A percentile compares a stretch with the other conserved stretches of the same genome.
These are phyloP conservation scores for Linepithema humile DNA, from an alignment of 1,140 invertebrate species.

Conservation along the genomic window DNA sequence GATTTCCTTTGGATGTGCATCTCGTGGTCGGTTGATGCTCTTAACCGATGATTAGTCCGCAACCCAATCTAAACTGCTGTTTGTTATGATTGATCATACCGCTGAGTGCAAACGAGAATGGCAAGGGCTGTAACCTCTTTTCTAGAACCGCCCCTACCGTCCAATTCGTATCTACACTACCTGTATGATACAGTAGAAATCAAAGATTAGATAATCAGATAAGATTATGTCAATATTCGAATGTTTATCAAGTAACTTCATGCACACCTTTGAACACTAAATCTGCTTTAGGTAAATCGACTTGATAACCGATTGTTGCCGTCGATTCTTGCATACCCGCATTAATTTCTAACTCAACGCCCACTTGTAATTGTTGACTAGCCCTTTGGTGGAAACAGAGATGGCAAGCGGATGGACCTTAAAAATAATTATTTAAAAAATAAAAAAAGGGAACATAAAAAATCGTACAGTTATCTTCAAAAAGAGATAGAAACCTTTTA, in stretches of 20 bases:
- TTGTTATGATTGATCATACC: slow-evolving; percentile 96
- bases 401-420: slow-evolving; percentile 92
- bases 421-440: slow-evolving; percentile 81
- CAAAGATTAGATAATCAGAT: neutral
- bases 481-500: no score
- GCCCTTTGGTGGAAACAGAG: slow-evolving; percentile 98
- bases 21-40: slow-evolving; percentile 29
- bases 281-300: slow-evolving; percentile 98
- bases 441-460: no score
- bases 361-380: slow-evolving; percentile 94
- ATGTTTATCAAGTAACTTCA: neutral
- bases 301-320: slow-evolving; percentile 97
- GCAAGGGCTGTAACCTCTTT: slow-evolving; percentile 96
- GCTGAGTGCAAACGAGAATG: slow-evolving; percentile 96
- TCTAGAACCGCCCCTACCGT: slow-evolving; percentile 96
- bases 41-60: slow-evolving; percentile 94
- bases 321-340: slow-evolving; percentile 94
- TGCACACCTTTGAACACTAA: slow-evolving; percentile 94
- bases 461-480: no score
- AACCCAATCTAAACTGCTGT: slow-evolving; percentile 94
- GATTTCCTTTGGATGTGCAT: slow-evolving; percentile 43
- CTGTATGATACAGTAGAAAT: slow-evolving; percentile 83
- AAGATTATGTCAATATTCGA: neutral
- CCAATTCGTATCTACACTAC: slow-evolving; percentile 98
- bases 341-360: slow-evolving; percentile 94